Conservation (phyloP, 37 sponge, comb jelly and placozoan genomes). For the Geodia barretti region DNA sequence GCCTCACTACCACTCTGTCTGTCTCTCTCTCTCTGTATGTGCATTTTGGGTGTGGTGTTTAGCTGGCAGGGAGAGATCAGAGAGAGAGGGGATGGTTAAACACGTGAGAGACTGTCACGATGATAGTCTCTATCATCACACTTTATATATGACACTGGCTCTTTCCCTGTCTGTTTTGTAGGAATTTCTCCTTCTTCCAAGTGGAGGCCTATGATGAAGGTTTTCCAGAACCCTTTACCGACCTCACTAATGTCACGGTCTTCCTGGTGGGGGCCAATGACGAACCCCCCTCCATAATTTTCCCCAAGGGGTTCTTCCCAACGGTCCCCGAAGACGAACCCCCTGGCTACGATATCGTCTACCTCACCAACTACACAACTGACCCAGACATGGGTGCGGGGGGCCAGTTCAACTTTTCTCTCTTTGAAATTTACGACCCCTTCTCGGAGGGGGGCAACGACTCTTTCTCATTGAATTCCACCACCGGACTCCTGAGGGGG, state of each 20-base stretch:
- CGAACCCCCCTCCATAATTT: constrained; percentile 62
- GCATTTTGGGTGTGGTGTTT: too few relatives aligned
- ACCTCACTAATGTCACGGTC: constrained; percentile 58
- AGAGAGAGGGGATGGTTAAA: not conserved
- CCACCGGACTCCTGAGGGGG: constrained; percentile 40
- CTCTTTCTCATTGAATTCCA: constrained; percentile 21
- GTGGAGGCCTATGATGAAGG: constrained; percentile 86
- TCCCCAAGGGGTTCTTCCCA: constrained; percentile 21
- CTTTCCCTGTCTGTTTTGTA: not conserved
- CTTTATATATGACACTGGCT: not conserved
- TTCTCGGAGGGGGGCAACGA: constrained; percentile 18
- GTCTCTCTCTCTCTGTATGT: not conserved
- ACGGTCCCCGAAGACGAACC: constrained; percentile 47
- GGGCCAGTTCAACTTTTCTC: constrained; percentile 51
- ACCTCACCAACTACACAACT: constrained; percentile 35
- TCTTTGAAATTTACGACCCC: constrained; percentile 27
- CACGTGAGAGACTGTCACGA: too few relatives aligned
- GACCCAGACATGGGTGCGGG: constrained; percentile 65
- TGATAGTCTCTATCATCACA: too few relatives aligned
- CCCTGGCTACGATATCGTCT: constrained; percentile 34
- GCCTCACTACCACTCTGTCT: not conserved
- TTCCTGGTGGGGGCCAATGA: constrained; percentile 56
- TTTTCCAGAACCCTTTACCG: constrained; percentile 74
- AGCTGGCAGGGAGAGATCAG: not conserved
- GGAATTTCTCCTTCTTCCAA: constrained; percentile 46